Percentiles rank a stretch among this genome's conserved stretches.
phyloP scores from a whole-genome alignment of 1,140 invertebrate species.

The Anoplolepis gracilipes region DNA sequence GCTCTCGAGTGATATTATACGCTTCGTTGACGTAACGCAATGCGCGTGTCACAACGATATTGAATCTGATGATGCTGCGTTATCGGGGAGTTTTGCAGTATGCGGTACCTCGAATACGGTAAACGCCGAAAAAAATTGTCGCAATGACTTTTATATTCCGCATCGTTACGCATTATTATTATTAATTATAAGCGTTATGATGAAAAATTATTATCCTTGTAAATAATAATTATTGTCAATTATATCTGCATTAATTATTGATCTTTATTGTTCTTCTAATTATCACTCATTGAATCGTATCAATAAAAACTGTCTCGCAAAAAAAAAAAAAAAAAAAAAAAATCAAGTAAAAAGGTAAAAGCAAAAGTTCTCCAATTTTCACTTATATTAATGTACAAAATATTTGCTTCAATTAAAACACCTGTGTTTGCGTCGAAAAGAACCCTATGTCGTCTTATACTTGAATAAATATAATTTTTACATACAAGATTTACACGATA shows the following conservation, averaged over 20 bases:
- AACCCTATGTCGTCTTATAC: not conserved
- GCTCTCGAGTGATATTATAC: constrained; percentile 45
- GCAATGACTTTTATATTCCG: constrained; percentile 2
- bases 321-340: not conserved
- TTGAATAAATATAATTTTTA: not conserved
- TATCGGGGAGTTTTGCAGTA: constrained; percentile 26
- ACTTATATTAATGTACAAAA: not conserved
- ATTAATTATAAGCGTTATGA: not conserved
- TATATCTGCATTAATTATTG: constrained; percentile 10
- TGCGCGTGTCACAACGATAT: constrained; percentile 21
- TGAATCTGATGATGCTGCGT: constrained; percentile 35
- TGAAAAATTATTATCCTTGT: constrained; percentile 1
- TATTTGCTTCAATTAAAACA: not conserved
- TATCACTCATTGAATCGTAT: constrained; percentile 18
- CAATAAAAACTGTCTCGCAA: constrained; percentile 2
- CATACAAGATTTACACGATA: not conserved
- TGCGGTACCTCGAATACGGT: constrained; percentile 37
- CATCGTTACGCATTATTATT: not conserved
- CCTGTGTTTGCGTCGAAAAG: too few species aligned
- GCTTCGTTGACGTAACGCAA: constrained; percentile 29
- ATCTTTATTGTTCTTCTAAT: constrained; percentile 10
- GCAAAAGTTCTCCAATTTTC: not conserved
- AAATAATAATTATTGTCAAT: constrained; percentile 17
- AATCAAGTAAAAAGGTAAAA: not conserved
- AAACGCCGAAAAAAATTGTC: constrained; percentile 25